phyloP scores from a whole-genome alignment of 2,113 vertebrate species.

The Muscicapa adusta region DNA sequence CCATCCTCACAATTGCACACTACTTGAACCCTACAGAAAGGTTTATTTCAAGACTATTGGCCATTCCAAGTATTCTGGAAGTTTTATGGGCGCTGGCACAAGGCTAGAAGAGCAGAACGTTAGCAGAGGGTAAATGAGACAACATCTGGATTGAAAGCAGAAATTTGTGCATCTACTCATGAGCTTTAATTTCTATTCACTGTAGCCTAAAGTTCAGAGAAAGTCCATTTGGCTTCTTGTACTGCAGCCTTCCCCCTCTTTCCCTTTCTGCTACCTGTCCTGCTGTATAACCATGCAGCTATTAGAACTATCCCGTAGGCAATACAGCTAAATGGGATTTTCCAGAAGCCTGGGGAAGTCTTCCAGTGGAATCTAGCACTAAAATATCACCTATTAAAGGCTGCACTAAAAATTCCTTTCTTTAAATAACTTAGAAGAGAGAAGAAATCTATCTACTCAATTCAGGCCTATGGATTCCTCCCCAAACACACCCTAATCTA shows the following conservation, averaged over 20 bases:
- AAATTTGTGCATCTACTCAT: not conserved
- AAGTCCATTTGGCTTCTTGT: not conserved
- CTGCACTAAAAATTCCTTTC: constrained; percentile 22
- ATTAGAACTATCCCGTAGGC: not conserved
- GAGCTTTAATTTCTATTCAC: not conserved
- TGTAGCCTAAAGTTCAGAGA: not conserved
- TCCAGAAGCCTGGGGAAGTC: constrained; percentile 25
- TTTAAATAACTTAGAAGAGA: constrained; percentile 4
- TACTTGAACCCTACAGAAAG: not conserved
- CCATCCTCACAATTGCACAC: not conserved
- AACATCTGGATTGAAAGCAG: not conserved
- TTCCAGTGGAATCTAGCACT: not conserved
- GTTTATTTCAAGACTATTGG: not conserved
- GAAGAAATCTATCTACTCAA: not conserved
- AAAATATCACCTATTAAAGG: constrained; percentile 23
- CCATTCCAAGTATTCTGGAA: not conserved
- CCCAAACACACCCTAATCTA: not conserved
- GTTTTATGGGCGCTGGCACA: not conserved
- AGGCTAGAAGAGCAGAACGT: not conserved
- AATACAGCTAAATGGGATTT: constrained; percentile 13
- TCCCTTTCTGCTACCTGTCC: not conserved
- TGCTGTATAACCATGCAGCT: not conserved
- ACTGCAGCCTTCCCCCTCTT: not conserved
- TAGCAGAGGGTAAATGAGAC: not conserved
- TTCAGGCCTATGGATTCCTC: not conserved